These are phyloP conservation scores for Megaustenia siamemsis DNA, from an alignment of 2,888 invertebrate genomes.

Conservation along the genomic window DNA sequence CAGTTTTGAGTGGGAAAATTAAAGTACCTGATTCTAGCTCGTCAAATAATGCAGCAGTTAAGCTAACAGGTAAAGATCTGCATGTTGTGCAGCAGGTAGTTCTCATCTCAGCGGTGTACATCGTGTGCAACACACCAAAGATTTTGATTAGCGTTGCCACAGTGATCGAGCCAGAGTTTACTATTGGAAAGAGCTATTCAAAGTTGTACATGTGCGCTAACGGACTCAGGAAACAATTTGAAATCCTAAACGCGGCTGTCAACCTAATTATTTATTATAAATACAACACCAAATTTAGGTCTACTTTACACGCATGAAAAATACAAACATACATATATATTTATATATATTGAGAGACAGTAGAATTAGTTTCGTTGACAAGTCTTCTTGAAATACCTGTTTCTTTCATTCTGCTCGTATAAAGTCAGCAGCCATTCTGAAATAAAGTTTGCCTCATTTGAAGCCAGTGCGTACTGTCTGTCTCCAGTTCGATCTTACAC, in stretches of 20 bases:
- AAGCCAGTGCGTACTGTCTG: too few relatives aligned
- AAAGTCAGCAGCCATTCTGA: too few relatives aligned
- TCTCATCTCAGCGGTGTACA: neutral
- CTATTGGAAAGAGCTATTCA: neutral
- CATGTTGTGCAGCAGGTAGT: neutral
- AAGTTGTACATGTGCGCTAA: neutral
- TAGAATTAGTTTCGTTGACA: too few relatives aligned
- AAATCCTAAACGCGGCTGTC: neutral
- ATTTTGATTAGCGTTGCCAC: neutral
- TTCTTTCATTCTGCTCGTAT: too few relatives aligned
- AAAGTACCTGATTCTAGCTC: neutral
- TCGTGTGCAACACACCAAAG: neutral
- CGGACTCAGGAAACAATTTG: neutral
- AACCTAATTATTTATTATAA: conserved; percentile 14
- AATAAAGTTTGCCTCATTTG: too few relatives aligned
- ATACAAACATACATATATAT: too few relatives aligned
- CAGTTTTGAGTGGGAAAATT: neutral
- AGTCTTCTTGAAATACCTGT: too few relatives aligned
- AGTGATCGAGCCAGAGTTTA: neutral
- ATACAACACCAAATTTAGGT: neutral
- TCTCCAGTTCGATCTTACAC: too few relatives aligned
- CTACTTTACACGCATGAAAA: too few relatives aligned
- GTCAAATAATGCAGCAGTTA: neutral
- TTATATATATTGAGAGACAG: too few relatives aligned
- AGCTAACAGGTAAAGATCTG: neutral